Percentiles rank a stretch among this genome's conserved stretches.
Evolutionary conservation across 2,113 vertebrate genomes (phyloP).

Genomic region (Cathartes aura): DNA sequence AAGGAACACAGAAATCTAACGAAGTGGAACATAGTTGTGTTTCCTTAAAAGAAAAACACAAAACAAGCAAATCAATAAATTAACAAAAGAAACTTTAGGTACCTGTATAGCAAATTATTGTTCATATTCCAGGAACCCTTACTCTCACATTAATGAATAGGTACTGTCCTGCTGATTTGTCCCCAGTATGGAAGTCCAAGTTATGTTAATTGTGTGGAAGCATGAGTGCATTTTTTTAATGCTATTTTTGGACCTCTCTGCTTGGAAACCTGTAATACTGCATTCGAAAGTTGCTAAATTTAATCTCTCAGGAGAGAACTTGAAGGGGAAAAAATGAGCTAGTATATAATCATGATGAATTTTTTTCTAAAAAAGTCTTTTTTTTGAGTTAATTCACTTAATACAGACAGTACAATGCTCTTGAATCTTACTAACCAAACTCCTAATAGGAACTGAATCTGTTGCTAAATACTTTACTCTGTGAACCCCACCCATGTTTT

Average conservation of each 20-base stretch:
- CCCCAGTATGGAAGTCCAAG: not conserved
- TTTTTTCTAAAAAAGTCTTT: not conserved
- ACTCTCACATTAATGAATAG: not conserved
- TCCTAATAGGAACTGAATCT: not conserved
- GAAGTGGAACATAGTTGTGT: not conserved
- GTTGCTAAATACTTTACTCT: not conserved
- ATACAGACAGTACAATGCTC: not conserved
- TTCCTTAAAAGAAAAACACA: not conserved
- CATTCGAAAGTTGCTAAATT: not conserved
- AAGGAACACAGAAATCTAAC: not conserved
- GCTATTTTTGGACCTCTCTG: not conserved
- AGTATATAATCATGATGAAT: not conserved
- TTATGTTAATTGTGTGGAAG: not conserved
- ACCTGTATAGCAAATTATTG: not conserved
- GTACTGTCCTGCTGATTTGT: not conserved
- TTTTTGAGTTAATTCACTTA: not conserved
- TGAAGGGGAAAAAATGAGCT: not conserved
- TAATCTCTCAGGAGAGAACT: not conserved
- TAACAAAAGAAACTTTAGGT: not conserved
- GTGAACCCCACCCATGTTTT: not conserved
- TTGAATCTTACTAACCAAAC: not conserved
- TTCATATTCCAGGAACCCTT: not conserved
- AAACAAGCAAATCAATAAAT: not conserved
- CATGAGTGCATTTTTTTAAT: not conserved
- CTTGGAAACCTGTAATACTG: not conserved